A percentile compares a stretch with the other conserved stretches of the same genome.
phyloP scores from a whole-genome alignment of 2,797 vertebrate genomes.

The Alcedo quadribrachys region DNA sequence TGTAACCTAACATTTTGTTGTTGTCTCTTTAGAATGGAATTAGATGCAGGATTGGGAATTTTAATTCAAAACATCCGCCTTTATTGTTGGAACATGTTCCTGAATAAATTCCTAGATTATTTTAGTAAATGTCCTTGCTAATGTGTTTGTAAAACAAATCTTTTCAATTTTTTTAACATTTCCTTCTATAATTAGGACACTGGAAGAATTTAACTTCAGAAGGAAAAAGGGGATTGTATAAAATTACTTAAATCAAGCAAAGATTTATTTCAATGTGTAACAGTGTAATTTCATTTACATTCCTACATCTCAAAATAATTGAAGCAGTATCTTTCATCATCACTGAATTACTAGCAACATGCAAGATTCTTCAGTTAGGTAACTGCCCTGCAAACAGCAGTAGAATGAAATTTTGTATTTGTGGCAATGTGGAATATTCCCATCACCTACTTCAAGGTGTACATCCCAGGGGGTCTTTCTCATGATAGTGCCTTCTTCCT shows the following conservation, averaged over 20 bases:
- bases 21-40: constrained; percentile 32
- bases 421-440: too few species aligned
- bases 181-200: not conserved
- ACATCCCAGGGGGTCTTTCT: too few species aligned
- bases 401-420: not conserved
- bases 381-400: not conserved
- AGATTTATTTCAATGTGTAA: not conserved
- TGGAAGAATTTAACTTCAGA: not conserved
- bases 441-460: too few species aligned
- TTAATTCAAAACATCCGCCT: constrained; percentile 43
- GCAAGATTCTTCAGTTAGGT: not conserved
- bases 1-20: constrained; percentile 7
- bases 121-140: not conserved
- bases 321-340: not conserved
- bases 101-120: not conserved
- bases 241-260: not conserved
- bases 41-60: constrained; percentile 23
- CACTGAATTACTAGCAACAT: not conserved
- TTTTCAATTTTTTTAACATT: not conserved
- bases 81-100: not conserved
- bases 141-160: constrained; percentile 9
- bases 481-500: too few species aligned
- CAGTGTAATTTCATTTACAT: not conserved
- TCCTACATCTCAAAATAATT: not conserved
- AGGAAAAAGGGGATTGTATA: not conserved